phyloP scores from a whole-genome alignment of 2,888 invertebrate genomes.

The Pantelozetes paolii region DNA sequence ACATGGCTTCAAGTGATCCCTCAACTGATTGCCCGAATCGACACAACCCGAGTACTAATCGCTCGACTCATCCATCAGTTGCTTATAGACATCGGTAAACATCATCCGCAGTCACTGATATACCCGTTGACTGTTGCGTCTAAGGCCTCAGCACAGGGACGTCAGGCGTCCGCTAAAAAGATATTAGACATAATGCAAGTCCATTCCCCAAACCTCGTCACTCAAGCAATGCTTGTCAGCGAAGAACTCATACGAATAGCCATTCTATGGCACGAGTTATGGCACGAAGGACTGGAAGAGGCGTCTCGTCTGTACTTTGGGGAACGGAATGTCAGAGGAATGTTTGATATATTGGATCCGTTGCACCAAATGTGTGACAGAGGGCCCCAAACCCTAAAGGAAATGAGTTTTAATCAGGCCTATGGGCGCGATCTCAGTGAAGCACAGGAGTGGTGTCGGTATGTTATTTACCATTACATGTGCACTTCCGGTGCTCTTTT shows the following conservation, averaged over 20 bases:
- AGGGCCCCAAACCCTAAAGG: constrained; percentile 92
- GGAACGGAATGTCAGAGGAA: constrained; percentile 88
- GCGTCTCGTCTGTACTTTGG: constrained; percentile 91
- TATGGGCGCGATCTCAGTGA: constrained; percentile 91
- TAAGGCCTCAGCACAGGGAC: constrained; percentile 78
- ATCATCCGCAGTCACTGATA: constrained; percentile 94
- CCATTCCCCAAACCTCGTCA: constrained; percentile 82
- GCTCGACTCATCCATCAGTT: constrained; percentile 86
- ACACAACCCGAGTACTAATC: constrained; percentile 81
- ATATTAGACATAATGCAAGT: constrained; percentile 93
- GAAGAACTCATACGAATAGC: constrained; percentile 96
- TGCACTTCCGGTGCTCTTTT: neutral
- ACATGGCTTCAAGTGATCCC: constrained; percentile 99
- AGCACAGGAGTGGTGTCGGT: constrained; percentile 86
- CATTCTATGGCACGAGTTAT: constrained; percentile 98
- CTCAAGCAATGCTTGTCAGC: constrained; percentile 90
- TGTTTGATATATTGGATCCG: constrained; percentile 93
- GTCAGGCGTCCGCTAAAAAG: constrained; percentile 86
- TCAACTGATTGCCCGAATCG: constrained; percentile 95
- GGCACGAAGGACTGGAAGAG: constrained; percentile 93
- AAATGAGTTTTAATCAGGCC: constrained; percentile 92
- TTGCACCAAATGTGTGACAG: constrained; percentile 87
- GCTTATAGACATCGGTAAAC: constrained; percentile 92
- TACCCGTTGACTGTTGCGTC: constrained; percentile 97
- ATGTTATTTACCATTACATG: no score